A percentile compares a stretch with the other conserved stretches of the same genome.
These are phyloP conservation scores for Ceratoteleas bidentatus DNA, from an alignment of 1,140 invertebrate species.

Conservation along the genomic window DNA sequence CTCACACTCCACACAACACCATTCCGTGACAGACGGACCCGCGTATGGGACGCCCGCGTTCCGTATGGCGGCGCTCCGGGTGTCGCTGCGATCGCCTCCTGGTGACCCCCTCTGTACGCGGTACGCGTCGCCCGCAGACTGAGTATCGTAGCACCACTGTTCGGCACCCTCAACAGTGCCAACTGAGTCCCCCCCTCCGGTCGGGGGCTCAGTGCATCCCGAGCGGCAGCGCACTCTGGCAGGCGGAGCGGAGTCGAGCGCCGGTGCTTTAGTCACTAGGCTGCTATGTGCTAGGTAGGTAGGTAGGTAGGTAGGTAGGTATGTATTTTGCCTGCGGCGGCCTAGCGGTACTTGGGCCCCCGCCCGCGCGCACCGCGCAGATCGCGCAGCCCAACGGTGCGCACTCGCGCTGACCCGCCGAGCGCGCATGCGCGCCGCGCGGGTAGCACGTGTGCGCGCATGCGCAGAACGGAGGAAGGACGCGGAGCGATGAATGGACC, in stretches of 20 bases:
- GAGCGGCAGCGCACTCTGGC: not conserved
- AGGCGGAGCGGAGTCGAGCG: slow-evolving; percentile 34
- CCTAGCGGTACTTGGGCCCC: slow-evolving; percentile 57
- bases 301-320: slow-evolving; percentile 64
- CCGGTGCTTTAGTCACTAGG: slow-evolving; percentile 59
- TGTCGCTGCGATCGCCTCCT: not conserved
- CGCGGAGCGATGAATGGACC: too few species aligned
- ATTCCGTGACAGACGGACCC: not conserved
- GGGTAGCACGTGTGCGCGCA: slow-evolving; percentile 47
- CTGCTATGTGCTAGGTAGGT: slow-evolving; percentile 61
- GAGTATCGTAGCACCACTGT: slow-evolving; percentile 38
- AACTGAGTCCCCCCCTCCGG: slow-evolving; percentile 1
- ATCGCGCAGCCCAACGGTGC: not conserved
- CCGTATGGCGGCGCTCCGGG: not conserved
- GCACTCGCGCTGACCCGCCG: slow-evolving; percentile 13
- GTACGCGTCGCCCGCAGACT: slow-evolving; percentile 51
- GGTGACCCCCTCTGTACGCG: slow-evolving; percentile 21
- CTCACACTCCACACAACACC: too few species aligned
- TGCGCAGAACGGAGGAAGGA: not conserved
- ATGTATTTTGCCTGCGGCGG: slow-evolving; percentile 56
- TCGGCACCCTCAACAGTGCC: slow-evolving; percentile 59
- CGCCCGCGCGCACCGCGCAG: slow-evolving; percentile 4
- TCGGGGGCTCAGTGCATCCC: slow-evolving; percentile 31
- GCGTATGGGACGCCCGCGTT: too few species aligned
- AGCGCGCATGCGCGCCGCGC: slow-evolving; percentile 32